Conservation (phyloP, 2,888 invertebrate genomes). For the Cacoxenus indagator region DNA sequence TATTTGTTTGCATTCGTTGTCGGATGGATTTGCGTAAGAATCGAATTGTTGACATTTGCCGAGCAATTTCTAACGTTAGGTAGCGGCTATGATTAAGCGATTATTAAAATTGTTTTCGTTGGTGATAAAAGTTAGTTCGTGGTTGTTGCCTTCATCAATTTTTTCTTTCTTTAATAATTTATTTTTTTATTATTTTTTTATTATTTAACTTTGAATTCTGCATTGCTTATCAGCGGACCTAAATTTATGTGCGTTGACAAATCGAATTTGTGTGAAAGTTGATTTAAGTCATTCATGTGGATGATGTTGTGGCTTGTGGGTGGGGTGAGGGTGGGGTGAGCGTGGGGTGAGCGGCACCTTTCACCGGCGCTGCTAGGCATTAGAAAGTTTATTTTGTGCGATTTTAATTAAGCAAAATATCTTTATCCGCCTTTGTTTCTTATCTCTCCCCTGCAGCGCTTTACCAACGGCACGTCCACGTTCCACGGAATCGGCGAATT, state of each 20-base stretch:
- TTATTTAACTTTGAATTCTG: background rate
- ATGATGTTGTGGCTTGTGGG: background rate
- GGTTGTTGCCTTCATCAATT: background rate
- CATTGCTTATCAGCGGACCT: slow-evolving; percentile 30
- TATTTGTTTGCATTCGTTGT: background rate
- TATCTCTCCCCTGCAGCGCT: slow-evolving; percentile 54
- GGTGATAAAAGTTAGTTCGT: background rate
- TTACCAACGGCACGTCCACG: slow-evolving; percentile 68
- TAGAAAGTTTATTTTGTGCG: slow-evolving; percentile 7
- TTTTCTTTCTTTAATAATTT: background rate
- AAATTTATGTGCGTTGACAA: slow-evolving; percentile 19
- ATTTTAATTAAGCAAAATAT: background rate
- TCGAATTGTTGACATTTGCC: slow-evolving; percentile 66
- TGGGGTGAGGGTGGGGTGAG: background rate
- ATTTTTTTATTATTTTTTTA: background rate
- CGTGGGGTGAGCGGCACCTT: background rate
- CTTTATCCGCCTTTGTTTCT: background rate
- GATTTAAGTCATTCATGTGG: background rate
- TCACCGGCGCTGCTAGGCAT: background rate
- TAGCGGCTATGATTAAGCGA: slow-evolving; percentile 32
- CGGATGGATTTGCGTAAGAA: slow-evolving; percentile 62
- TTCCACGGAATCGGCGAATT: slow-evolving; percentile 68
- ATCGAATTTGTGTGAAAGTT: slow-evolving; percentile 43
- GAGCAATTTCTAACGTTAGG: slow-evolving; percentile 47
- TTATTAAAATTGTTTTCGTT: slow-evolving; percentile 2